phyloP scores from a whole-genome alignment of 2,888 invertebrate genomes.

The Mystacides longicornis region DNA sequence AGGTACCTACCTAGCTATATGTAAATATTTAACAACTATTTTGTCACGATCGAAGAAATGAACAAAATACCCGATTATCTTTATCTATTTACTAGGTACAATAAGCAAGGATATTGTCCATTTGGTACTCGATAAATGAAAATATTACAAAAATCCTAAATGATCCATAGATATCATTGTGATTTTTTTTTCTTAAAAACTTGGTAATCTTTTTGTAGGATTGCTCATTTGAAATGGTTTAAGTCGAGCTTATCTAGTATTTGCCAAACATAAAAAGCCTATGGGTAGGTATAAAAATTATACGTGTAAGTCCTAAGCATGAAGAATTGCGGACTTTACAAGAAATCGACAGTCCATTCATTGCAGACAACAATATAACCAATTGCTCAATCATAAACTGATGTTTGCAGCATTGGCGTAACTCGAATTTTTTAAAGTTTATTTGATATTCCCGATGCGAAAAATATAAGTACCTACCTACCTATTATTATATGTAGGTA shows the following conservation, averaged over 20 bases:
- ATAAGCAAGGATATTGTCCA: too few species aligned
- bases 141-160: background rate
- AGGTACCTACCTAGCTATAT: background rate
- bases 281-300: background rate
- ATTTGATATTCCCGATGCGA: too few species aligned
- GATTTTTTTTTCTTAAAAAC: background rate
- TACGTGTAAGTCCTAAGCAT: background rate
- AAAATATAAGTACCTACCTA: too few species aligned
- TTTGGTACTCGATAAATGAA: background rate
- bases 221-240: constrained; percentile 25
- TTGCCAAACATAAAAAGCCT: constrained; percentile 14
- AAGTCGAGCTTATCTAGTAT: constrained; percentile 15
- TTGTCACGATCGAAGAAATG: too few species aligned
- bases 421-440: too few species aligned
- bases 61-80: too few species aligned
- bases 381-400: too few species aligned
- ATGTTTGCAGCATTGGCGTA: too few species aligned
- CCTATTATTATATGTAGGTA: too few species aligned
- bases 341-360: too few species aligned
- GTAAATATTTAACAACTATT: background rate
- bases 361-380: too few species aligned
- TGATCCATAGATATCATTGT: background rate
- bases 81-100: too few species aligned
- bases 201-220: constrained; percentile 11
- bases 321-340: background rate